These are phyloP conservation scores for Plotosus lineatus DNA, from an alignment of 2,113 vertebrate species.

Conservation along the genomic window DNA sequence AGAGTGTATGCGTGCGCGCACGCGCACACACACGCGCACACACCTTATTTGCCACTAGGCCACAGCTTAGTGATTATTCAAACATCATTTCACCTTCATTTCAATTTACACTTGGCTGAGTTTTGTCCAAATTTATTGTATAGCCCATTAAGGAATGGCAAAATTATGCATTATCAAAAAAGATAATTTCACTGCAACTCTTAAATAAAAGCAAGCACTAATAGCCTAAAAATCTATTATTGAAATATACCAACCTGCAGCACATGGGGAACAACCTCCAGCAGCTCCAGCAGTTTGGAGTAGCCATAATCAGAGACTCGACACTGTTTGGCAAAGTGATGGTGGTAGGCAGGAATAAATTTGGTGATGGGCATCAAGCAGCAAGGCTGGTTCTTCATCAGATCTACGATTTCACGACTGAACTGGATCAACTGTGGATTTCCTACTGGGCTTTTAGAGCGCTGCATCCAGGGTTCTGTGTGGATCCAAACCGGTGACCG, in stretches of 20 bases:
- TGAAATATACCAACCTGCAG: slow-evolving; percentile 77
- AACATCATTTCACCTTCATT: not conserved
- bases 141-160: not conserved
- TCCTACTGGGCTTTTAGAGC: slow-evolving; percentile 93
- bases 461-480: slow-evolving; percentile 90
- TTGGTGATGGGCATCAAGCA: slow-evolving; percentile 87
- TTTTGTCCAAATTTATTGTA: not conserved
- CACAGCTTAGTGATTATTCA: not conserved
- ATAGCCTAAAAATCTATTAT: not conserved
- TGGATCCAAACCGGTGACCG: not conserved
- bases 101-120: not conserved
- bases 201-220: not conserved
- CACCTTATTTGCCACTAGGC: not conserved
- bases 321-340: slow-evolving; percentile 97
- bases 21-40: too few species aligned
- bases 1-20: too few species aligned
- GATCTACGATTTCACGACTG: slow-evolving; percentile 92
- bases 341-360: slow-evolving; percentile 95
- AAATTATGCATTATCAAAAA: not conserved
- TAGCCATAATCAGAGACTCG: slow-evolving; percentile 95
- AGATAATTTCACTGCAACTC: not conserved
- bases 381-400: slow-evolving; percentile 86
- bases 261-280: slow-evolving; percentile 95
- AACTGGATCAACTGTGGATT: slow-evolving; percentile 98
- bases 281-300: slow-evolving; percentile 89